These are phyloP conservation scores for Glaucidium brasilianum DNA, from an alignment of 2,113 vertebrate genomes.

Conservation along the genomic window DNA sequence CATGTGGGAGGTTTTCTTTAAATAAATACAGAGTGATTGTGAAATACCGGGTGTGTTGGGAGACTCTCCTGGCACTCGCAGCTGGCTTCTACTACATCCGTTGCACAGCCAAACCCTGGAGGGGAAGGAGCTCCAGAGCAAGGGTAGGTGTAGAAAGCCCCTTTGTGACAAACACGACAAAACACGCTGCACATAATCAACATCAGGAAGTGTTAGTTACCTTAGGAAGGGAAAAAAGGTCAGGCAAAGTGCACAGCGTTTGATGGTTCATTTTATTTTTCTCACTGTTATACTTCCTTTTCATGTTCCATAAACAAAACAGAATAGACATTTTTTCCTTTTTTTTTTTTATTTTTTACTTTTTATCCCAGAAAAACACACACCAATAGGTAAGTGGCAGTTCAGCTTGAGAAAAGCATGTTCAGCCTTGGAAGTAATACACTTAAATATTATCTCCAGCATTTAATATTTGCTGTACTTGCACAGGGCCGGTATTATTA, in stretches of 20 bases:
- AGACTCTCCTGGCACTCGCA: accelerated
- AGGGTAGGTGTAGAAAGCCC: accelerated
- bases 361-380: neutral
- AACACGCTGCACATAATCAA: accelerated
- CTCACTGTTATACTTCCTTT: neutral
- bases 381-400: neutral
- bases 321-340: neutral
- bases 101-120: accelerated
- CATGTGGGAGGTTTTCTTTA: accelerated
- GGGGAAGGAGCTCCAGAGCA: neutral
- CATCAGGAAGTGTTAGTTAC: neutral
- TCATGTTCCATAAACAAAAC: neutral
- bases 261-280: neutral
- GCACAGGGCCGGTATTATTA: neutral
- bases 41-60: accelerated
- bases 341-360: neutral
- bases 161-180: accelerated
- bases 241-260: neutral
- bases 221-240: neutral
- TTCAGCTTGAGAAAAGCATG: neutral
- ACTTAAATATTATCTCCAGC: neutral
- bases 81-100: accelerated
- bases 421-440: neutral
- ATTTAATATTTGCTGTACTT: neutral
- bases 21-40: accelerated